Conservation (phyloP, 2,888 invertebrate species). For the Camptogramma bilineatum region DNA sequence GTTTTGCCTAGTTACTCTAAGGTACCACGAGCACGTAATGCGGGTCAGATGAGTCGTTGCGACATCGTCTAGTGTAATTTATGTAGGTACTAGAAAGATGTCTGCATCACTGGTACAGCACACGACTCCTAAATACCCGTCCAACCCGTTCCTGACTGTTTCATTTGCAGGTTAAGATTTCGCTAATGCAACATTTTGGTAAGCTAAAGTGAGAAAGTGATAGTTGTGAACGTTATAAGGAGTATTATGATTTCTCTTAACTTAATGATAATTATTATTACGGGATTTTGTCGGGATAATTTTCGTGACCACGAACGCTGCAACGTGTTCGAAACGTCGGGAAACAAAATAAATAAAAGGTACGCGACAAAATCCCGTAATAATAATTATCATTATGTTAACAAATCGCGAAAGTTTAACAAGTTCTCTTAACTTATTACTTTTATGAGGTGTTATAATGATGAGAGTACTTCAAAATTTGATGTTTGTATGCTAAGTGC, state of each 20-base stretch:
- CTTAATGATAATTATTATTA: too few relatives aligned
- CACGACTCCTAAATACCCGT: constrained; percentile 52
- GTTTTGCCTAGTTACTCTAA: constrained; percentile 14
- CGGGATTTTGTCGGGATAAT: too few relatives aligned
- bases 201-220: constrained; percentile 36
- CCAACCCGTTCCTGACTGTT: constrained; percentile 48
- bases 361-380: too few relatives aligned
- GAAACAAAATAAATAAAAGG: too few relatives aligned
- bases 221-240: constrained; percentile 21
- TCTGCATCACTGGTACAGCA: constrained; percentile 38
- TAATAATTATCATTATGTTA: too few relatives aligned
- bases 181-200: constrained; percentile 38
- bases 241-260: constrained; percentile 27
- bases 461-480: constrained; percentile 2
- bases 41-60: constrained; percentile 56
- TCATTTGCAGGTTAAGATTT: constrained; percentile 34
- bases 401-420: too few relatives aligned
- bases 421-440: too few relatives aligned
- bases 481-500: background rate
- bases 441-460: constrained; percentile 14
- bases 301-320: too few relatives aligned
- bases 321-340: too few relatives aligned
- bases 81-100: constrained; percentile 20
- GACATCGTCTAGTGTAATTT: constrained; percentile 49
- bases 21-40: constrained; percentile 40